phyloP scores from a whole-genome alignment of 2,113 vertebrate species.

The Motacilla tschutschensis region DNA sequence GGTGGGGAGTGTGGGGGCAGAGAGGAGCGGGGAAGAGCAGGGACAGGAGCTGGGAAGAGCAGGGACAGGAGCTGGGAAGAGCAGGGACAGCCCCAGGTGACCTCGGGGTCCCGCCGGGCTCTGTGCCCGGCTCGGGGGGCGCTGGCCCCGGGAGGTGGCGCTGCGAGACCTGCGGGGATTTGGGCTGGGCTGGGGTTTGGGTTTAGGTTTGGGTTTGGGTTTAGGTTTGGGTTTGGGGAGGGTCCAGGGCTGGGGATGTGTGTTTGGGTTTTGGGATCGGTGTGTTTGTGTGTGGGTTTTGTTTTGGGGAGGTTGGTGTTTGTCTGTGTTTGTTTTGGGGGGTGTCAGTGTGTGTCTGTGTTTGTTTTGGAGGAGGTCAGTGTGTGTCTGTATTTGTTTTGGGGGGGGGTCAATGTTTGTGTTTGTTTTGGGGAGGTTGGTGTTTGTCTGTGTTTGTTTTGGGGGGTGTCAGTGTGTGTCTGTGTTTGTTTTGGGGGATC shows the following conservation, averaged over 20 bases:
- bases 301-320: too few relatives aligned
- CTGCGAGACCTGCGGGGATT: background rate
- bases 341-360: background rate
- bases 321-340: background rate
- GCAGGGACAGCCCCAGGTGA: background rate
- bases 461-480: background rate
- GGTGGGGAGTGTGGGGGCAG: too few relatives aligned
- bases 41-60: background rate
- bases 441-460: background rate
- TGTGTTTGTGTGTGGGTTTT: background rate
- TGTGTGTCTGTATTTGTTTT: background rate
- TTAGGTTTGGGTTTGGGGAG: too few relatives aligned
- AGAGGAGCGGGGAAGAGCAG: background rate
- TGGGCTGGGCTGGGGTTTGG: background rate
- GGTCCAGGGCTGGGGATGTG: background rate
- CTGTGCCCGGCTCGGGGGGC: background rate
- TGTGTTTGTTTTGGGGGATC: too few relatives aligned
- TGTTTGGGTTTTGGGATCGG: accelerated
- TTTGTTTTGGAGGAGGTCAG: too few relatives aligned
- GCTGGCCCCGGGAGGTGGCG: background rate
- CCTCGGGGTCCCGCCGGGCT: background rate
- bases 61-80: too few relatives aligned
- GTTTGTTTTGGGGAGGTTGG: too few relatives aligned
- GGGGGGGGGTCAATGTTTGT: too few relatives aligned
- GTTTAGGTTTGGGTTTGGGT: too few relatives aligned